Conservation (phyloP, 2,797 vertebrate species). For the Podargus strigoides region DNA sequence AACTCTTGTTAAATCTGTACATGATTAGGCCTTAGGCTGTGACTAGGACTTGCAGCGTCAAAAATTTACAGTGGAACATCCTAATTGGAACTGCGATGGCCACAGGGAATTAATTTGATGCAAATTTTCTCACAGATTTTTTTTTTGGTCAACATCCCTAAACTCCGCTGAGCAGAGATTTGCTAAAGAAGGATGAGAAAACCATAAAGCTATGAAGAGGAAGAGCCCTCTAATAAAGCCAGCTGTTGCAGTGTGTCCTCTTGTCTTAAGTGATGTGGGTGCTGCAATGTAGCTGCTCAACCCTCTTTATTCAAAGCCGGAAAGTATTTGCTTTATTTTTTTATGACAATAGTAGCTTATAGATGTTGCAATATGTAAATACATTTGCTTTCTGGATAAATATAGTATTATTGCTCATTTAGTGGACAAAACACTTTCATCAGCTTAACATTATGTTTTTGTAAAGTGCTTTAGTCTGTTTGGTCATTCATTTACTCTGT, state of each 20-base stretch:
- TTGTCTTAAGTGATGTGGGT: background rate
- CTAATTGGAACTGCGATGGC: slow-evolving; percentile 12
- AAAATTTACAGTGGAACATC: background rate
- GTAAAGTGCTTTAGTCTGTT: background rate
- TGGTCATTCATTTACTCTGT: background rate
- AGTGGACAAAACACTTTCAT: background rate
- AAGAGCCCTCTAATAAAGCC: background rate
- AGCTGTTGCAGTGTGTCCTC: background rate
- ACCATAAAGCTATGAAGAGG: background rate
- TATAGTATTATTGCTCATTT: background rate
- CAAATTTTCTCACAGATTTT: background rate
- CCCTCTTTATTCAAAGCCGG: background rate
- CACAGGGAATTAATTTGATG: background rate
- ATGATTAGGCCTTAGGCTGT: slow-evolving; percentile 21
- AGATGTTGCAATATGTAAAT: background rate
- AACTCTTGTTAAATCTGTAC: slow-evolving; percentile 34
- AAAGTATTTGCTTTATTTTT: background rate
- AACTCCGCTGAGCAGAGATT: background rate
- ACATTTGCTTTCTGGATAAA: background rate
- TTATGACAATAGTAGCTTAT: background rate
- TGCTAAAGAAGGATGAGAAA: background rate
- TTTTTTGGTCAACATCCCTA: background rate
- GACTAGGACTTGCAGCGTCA: slow-evolving; percentile 5
- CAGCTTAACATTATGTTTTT: background rate
- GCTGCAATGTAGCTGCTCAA: background rate